These are phyloP conservation scores for Elgaria multicarinata DNA, from an alignment of 2,113 vertebrate species.

Conservation along the genomic window DNA sequence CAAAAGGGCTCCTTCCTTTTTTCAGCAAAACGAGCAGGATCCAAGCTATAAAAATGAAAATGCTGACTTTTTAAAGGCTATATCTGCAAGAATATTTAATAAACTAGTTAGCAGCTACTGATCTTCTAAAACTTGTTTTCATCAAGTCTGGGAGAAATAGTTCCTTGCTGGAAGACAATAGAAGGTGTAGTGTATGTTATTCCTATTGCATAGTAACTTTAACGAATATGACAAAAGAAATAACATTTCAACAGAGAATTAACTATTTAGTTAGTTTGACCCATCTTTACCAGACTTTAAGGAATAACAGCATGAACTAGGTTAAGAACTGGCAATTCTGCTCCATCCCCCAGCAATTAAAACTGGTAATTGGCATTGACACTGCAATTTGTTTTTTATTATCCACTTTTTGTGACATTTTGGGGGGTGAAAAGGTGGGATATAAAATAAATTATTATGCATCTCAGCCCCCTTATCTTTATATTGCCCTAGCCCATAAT, in stretches of 20 bases:
- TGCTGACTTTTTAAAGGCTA: not conserved
- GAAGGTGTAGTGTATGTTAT: not conserved
- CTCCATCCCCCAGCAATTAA: not conserved
- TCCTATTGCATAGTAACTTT: not conserved
- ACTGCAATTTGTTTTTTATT: not conserved
- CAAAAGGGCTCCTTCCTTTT: not conserved
- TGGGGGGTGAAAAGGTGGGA: no score
- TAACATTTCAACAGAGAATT: not conserved
- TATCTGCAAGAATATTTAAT: not conserved
- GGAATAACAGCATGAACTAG: not conserved
- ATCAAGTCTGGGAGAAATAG: not conserved
- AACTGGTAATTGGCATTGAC: not conserved
- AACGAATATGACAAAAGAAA: not conserved
- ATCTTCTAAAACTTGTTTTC: not conserved
- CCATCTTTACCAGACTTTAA: not conserved
- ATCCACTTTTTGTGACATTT: no score
- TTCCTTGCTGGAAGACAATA: not conserved
- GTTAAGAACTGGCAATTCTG: not conserved
- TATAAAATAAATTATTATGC: not conserved
- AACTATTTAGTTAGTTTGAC: not conserved
- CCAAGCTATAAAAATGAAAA: not conserved
- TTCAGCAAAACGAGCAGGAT: not conserved
- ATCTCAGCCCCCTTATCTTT: not conserved
- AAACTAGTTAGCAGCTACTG: not conserved
- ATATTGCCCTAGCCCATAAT: not conserved